Evolutionary conservation across 2,888 invertebrate species (phyloP).

Genomic region (Buathra laborator): DNA sequence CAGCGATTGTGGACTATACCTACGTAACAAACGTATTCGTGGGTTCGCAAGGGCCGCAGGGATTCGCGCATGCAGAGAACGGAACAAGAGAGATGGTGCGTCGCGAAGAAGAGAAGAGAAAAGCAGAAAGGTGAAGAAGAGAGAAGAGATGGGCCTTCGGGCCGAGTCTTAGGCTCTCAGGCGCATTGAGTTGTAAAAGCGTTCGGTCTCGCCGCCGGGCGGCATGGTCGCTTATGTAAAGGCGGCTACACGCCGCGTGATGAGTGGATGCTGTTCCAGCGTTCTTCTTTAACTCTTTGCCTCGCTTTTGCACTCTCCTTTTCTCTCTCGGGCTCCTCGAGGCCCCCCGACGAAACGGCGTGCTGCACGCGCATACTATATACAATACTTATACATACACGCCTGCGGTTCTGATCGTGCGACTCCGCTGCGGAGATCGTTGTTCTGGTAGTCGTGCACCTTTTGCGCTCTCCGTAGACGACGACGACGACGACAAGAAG

Average conservation of each 20-base stretch:
- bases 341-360: slow-evolving; percentile 51
- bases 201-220: slow-evolving; percentile 83
- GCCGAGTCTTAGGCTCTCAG: slow-evolving; percentile 72
- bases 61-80: slow-evolving; percentile 64
- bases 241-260: slow-evolving; percentile 85
- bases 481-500: slow-evolving; percentile 48
- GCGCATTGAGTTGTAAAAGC: slow-evolving; percentile 85
- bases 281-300: slow-evolving; percentile 83
- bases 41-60: slow-evolving; percentile 62
- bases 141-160: slow-evolving; percentile 66
- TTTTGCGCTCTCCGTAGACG: slow-evolving; percentile 54
- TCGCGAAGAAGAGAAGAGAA: slow-evolving; percentile 52
- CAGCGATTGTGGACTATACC: slow-evolving; percentile 19
- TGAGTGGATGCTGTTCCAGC: slow-evolving; percentile 84
- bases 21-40: slow-evolving; percentile 64
- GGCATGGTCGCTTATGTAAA: slow-evolving; percentile 85
- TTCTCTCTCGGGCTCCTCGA: slow-evolving; percentile 28
- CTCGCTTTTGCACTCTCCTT: slow-evolving; percentile 79
- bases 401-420: slow-evolving; percentile 65
- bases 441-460: slow-evolving; percentile 67
- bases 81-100: slow-evolving; percentile 58
- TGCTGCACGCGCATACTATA: slow-evolving; percentile 65
- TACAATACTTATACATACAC: slow-evolving; percentile 41
- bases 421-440: slow-evolving; percentile 53
- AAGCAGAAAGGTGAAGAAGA: slow-evolving; percentile 58